Evolutionary conservation across 2,888 invertebrate species (phyloP).

Genomic region (Eremobia ochroleuca): DNA sequence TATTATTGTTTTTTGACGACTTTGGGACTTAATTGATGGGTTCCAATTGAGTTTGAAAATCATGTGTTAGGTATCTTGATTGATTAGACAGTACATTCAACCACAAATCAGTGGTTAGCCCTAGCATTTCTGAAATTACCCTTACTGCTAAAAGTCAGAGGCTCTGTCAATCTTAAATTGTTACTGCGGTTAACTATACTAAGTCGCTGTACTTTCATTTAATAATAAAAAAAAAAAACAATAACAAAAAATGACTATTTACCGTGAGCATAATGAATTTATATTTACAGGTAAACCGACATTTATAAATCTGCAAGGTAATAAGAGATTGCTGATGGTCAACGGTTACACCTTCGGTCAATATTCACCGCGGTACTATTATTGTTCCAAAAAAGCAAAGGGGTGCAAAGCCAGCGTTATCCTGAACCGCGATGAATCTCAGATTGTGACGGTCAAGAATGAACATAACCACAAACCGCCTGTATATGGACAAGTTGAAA

Average conservation of each 20-base stretch:
- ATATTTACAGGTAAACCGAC: slow-evolving; percentile 29
- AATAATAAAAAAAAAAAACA: too few species aligned
- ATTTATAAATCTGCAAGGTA: slow-evolving; percentile 34
- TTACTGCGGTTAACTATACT: too few species aligned
- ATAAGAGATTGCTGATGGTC: slow-evolving; percentile 48
- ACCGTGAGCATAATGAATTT: too few species aligned
- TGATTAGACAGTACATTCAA: too few species aligned
- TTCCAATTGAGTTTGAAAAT: background rate
- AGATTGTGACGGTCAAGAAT: slow-evolving; percentile 23
- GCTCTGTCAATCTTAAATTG: too few species aligned
- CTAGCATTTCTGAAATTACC: too few species aligned
- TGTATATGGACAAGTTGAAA: slow-evolving; percentile 7
- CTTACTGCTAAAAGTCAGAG: too few species aligned
- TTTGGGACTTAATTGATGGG: background rate
- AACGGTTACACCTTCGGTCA: slow-evolving; percentile 53
- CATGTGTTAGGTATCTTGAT: too few species aligned
- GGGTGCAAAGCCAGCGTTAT: slow-evolving; percentile 51
- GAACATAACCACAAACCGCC: slow-evolving; percentile 45
- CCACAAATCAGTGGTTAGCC: too few species aligned
- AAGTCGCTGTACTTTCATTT: too few species aligned
- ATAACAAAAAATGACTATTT: background rate
- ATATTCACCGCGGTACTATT: slow-evolving; percentile 39
- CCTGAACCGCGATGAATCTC: slow-evolving; percentile 11
- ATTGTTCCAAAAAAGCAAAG: slow-evolving; percentile 51
- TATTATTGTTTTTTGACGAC: background rate